Base-by-base conservation (phyloP, 2,888 invertebrate genomes). In the Lasioglossum figueresi region DNA sequence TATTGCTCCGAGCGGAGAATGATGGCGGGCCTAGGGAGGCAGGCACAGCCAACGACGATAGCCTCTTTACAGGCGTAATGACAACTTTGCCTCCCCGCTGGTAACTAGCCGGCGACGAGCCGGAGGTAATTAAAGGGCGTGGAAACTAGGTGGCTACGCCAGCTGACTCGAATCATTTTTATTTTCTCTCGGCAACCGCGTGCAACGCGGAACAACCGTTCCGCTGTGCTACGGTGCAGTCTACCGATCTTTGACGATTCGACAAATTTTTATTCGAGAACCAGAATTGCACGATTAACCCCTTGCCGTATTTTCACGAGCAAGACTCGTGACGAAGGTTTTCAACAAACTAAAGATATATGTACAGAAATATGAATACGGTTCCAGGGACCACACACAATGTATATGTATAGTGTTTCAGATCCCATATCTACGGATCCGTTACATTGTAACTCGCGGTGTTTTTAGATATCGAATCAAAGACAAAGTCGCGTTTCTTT, bases 71-170 rank as follows among this genome's bases (percentile, higher is more conserved):
- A 56, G 66, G 37, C 73, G 43, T 89, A 89, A 89, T 80, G 84
- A 83, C 80, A 83, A 83, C 74, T 85, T 89, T 84, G 40, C 70
- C 34, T 80, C 74, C 74, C 68, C 52, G 71, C 72, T 66, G 14
- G 43, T 74, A 68, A 56, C 80, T 78, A 76, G 73, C 83, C 76
- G 74, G 75, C 80, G 79, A 79, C 72, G 72, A 76, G 63, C 79
- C 70, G 84, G 63, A 68, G 84, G 80, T 90, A 90, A 90, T 90
- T 90, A 90, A 87, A 90, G 89, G 91, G 84, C 85, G 85, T 89
- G 89, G 87, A 89, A 81, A 88, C 80, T 82, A 82, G 88, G 79
- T 79, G 63, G 84, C 78, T 79, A 78, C 43, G 68, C n/a, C 68
- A 52, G 78, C 78, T 78, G 31, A 80, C 59, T 31, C 43, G 79